A percentile compares a stretch with the other conserved stretches of the same genome.
Conservation (phyloP, 2,113 vertebrate species). For the Mobula hypostoma region DNA sequence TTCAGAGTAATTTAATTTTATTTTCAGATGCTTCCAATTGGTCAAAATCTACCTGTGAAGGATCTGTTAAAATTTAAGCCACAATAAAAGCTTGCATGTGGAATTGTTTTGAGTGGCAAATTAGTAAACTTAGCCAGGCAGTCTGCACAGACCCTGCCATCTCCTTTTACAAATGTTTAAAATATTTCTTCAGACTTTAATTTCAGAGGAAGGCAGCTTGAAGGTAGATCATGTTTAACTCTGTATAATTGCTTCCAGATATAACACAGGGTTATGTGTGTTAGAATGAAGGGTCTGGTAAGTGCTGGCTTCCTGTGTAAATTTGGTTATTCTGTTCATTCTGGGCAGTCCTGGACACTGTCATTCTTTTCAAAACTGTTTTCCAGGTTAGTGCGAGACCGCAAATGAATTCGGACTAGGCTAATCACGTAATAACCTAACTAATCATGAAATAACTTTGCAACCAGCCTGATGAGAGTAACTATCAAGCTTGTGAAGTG, state of each 20-base stretch:
- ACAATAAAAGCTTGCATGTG: neutral
- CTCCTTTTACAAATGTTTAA: conserved; percentile 69
- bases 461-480: neutral
- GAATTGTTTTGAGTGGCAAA: conserved; percentile 65
- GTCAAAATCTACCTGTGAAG: neutral
- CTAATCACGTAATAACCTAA: neutral
- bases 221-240: conserved; percentile 88
- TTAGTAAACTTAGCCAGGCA: conserved; percentile 73
- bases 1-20: neutral
- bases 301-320: conserved; percentile 90
- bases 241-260: conserved; percentile 93
- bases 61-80: neutral
- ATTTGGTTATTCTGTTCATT: conserved; percentile 76
- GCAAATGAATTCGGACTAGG: conserved; percentile 16
- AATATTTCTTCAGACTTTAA: conserved; percentile 82
- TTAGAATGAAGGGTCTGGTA: conserved; percentile 77
- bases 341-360: conserved; percentile 70
- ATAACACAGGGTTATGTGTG: conserved; percentile 70
- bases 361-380: conserved; percentile 54
- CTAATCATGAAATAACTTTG: neutral
- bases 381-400: conserved; percentile 20
- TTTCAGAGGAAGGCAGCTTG: conserved; percentile 84
- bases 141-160: conserved; percentile 50
- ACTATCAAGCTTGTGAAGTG: no score
- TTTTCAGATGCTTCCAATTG: neutral